Percentiles rank a stretch among this genome's conserved stretches.
phyloP scores from a whole-genome alignment of 1,140 invertebrate genomes.

The Leptopilina clavipes region DNA sequence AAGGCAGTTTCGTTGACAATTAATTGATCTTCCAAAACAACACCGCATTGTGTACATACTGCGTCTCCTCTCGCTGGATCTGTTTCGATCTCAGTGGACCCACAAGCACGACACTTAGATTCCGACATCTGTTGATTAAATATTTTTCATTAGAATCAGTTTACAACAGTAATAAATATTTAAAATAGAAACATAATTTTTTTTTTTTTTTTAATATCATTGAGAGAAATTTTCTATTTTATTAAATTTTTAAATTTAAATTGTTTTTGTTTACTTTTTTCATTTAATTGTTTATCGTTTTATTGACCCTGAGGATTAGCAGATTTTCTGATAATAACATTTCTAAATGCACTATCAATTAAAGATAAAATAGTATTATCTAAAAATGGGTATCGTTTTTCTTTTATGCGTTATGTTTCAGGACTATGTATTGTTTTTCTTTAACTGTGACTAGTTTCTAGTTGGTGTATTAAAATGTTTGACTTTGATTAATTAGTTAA shows the following conservation, averaged over 20 bases:
- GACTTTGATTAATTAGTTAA: no score
- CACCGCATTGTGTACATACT: slow-evolving; percentile 96
- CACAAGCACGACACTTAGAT: slow-evolving; percentile 92
- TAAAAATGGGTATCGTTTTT: neutral
- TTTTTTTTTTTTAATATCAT: no score
- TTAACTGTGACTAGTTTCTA: no score
- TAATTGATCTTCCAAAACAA: slow-evolving; percentile 95
- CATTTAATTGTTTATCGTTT: neutral
- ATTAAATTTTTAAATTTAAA: neutral
- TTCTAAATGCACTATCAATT: neutral
- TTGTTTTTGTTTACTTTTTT: neutral
- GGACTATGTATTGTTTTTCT: no score
- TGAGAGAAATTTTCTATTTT: no score
- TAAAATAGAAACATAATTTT: no score
- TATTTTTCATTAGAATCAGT: neutral
- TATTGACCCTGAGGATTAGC: neutral
- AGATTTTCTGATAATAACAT: slow-evolving; percentile 1
- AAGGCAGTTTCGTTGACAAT: slow-evolving; percentile 98
- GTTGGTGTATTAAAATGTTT: no score
- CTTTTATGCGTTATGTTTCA: no score
- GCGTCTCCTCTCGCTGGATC: slow-evolving; percentile 95
- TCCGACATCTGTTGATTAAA: slow-evolving; percentile 72
- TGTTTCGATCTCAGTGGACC: slow-evolving; percentile 94
- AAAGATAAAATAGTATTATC: neutral
- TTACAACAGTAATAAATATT: neutral